Evolutionary conservation across 2,797 vertebrate species (phyloP), one percentile per base, ranked within the genome.

Genomic region (Erethizon dorsatum): DNA sequence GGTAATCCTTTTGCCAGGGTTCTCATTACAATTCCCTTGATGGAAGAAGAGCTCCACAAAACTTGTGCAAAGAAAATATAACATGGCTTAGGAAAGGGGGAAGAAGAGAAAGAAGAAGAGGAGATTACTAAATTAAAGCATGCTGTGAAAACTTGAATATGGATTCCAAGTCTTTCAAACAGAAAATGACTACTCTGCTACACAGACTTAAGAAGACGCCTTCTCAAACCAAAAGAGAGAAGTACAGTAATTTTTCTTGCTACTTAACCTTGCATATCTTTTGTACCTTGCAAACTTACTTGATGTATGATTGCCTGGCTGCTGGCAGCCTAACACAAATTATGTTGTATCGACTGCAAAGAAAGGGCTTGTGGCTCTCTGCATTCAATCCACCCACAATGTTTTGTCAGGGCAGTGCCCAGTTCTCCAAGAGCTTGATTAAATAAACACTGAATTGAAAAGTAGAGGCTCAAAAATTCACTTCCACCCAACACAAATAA

Each of bases 111-210:
- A 6, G 37, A 87, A 85, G 41, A 54, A 20, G 77, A 75, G 45
- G 24, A 54, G 41, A 22, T 75, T 54, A n/a, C 86, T 80, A 94
- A 96, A 88, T 73, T 85, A 79, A 94, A 95, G 94, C 89, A 69
- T 91, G 13, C 80, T 86, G 8, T 73, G 59, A 89, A 97, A 78
- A 24, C 61, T 80, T 33, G 59, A 54, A 71, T 67, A 83, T 8
- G 13, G 45, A 80, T 93, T 91, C 69, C 37, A 78, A 90, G 65
- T 57, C 15, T 89, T 87, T 91, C 91, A 47, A 71, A 77, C 20
- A 92, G n/a, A 78, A 88, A 91, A 77, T 50, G 22, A 75, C 52
- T 37, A 52, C 28, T 90, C 6, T 31, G 83, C 33, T 90, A 56
- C 22, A 88, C 22, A 90, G 52, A 92, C 26, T 37, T 82, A 83